A percentile compares a stretch with the other conserved stretches of the same genome.
phyloP scores from a whole-genome alignment of 2,797 vertebrate genomes.

The Catostomus latipinnis region DNA sequence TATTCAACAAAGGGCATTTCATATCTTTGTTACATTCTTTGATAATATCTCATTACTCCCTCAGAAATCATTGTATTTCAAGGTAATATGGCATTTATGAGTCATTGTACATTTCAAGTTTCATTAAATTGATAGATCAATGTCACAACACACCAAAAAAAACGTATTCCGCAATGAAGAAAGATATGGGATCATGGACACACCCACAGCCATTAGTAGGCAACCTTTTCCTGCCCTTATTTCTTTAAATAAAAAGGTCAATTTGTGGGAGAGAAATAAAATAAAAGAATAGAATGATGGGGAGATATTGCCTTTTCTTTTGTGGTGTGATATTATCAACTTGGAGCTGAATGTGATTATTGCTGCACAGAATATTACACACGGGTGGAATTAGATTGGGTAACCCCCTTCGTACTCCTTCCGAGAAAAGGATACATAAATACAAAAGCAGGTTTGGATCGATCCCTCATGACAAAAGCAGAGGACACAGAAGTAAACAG shows the following conservation, averaged over 20 bases:
- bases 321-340: conserved; percentile 72
- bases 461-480: conserved; percentile 67
- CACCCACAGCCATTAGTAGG: conserved; percentile 21
- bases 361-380: conserved; percentile 79
- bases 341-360: conserved; percentile 66
- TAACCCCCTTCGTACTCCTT: conserved; percentile 66
- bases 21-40: neutral
- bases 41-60: conserved; percentile 2
- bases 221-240: conserved; percentile 60
- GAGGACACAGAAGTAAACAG: conserved; percentile 71
- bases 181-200: conserved; percentile 19
- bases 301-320: conserved; percentile 73
- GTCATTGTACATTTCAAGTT: conserved; percentile 22
- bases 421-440: conserved; percentile 62
- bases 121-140: conserved; percentile 13
- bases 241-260: conserved; percentile 57
- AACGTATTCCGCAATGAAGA: neutral
- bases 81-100: neutral
- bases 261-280: conserved; percentile 61
- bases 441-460: conserved; percentile 75
- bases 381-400: conserved; percentile 75
- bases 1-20: neutral
- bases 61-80: conserved; percentile 4
- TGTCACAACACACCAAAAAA: conserved; percentile 27
- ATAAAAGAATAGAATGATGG: conserved; percentile 69